Base-by-base conservation (phyloP, 2,113 vertebrate species). In the Boleophthalmus pectinirostris region DNA sequence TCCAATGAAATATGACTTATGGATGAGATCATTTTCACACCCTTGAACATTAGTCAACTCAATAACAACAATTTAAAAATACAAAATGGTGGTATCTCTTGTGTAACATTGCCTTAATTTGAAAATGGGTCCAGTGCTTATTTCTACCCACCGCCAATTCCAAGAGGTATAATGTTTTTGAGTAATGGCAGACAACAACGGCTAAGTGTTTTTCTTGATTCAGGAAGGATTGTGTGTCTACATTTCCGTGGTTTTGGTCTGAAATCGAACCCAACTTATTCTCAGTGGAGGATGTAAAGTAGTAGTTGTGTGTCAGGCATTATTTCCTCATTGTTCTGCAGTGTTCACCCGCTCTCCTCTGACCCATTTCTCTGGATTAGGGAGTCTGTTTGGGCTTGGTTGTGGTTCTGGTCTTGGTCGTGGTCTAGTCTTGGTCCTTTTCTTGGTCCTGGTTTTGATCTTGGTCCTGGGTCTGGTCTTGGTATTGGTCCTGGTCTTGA, bases 311-410 rank as follows among this genome's bases (percentile, higher is more conserved):
- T 54, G 72, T 84, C 77, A 72, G 23, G 24, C 16, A 51, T 47
- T 7, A 78, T 72, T 85, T 81, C 76, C 54, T 64, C 21, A 21
- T 58, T 76, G 35, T 66, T 66, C n/a, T 46, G 38, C 20, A 14
- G 15, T 33, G 38, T 7, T 64, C 61, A 13, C 61, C 7, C 18
- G 38, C 33, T 21, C 25, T 61, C 43, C 12, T 65, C 14, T 66
- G 43, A 66, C 64, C 64, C 14, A 46, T 5, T n/a, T 38, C 7
- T 35, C 33, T 64, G 12, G 33, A 2, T 61, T 61, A n/a, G 1
- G 18, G 6, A 64, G 8, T 38, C 3, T 33, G 38, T 29, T 38
- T 38, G 10, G 38, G 9, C 38, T 1, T 43, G 29, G 18, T 35
- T 11, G 3, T 43, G 33, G 29, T 29, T 29, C 29, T 29, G 29